phyloP scores from a whole-genome alignment of 2,113 vertebrate genomes.

The Calyptommatus sinebrachiatus region DNA sequence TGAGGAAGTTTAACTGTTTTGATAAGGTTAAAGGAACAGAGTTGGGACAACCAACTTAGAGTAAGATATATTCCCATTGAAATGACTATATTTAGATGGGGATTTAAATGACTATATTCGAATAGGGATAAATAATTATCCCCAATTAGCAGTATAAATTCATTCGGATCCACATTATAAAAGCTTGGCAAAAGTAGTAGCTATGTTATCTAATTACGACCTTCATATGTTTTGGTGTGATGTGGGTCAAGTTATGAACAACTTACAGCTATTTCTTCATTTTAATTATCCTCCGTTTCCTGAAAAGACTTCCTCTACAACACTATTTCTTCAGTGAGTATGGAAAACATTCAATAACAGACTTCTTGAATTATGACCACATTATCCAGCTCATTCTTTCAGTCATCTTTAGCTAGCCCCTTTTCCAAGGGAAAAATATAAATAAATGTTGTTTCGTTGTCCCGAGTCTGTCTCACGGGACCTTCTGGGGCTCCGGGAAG shows the following conservation, averaged over 20 bases:
- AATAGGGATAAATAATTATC: no score
- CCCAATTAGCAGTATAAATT: slow-evolving; percentile 37
- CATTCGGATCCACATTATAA: background rate
- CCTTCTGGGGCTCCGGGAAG: no score
- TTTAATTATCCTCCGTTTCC: background rate
- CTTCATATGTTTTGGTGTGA: background rate
- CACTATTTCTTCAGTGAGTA: no score
- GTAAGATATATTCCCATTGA: slow-evolving; percentile 53
- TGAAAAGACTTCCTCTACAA: background rate
- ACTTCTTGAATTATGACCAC: no score
- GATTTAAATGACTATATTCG: slow-evolving; percentile 29
- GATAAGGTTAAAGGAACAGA: slow-evolving; percentile 71
- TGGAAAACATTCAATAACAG: no score
- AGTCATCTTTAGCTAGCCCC: no score
- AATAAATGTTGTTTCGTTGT: no score
- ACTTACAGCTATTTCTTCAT: no score
- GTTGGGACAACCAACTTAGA: slow-evolving; percentile 51
- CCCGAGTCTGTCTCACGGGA: no score
- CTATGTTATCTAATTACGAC: slow-evolving; percentile 2
- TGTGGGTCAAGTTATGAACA: no score
- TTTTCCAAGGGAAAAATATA: no score
- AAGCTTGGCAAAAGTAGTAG: slow-evolving; percentile 11
- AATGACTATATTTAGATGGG: slow-evolving; percentile 50
- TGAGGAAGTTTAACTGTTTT: slow-evolving; percentile 72
- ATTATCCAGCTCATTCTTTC: no score